Evolutionary conservation across 2,797 vertebrate species (phyloP), one percentile per base, ranked within the genome.

Genomic region (Falco berigora): DNA sequence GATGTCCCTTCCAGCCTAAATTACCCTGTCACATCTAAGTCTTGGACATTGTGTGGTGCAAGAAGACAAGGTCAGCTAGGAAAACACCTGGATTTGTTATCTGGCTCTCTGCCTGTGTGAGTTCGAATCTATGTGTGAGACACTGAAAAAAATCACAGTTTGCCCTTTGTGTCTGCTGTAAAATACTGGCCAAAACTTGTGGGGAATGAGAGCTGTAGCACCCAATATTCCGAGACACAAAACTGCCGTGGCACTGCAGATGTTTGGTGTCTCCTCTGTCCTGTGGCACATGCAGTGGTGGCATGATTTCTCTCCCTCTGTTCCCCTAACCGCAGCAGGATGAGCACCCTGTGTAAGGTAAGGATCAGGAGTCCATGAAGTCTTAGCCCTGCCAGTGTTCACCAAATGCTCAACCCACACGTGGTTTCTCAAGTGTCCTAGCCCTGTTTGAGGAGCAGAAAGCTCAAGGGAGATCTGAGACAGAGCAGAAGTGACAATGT

Each of bases 281-380:
- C 19, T 71, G 27, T 38, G 47, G 17, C 14, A 53, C 10, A 25
- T 27, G 21, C 8, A 63, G 10, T 2, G 1, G 10, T 47, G 24
- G 25, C 1, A 2, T 34, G 40, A 25, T 8, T 38, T 30, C 36
- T 61, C 14, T 72, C 28, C 7, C 5, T 55, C 34, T 71, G 19
- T 25, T 20, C 4, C 20, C 38, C 8, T 6, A 69, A 24, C 7
- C 34, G 21, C 21, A 25, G 32, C 9, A 13, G 5, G 20, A 52
- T 8, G 10, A 80, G 15, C 24, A 46, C 7, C 2, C 1, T 0
- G 3, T 5, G 5, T 14, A 34, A 27, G 19, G 30, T 67, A 79
- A 77, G 49, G 36, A 53, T 32, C 23, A 78, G 59, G 30, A 72
- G 23, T 42, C 66, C 23, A 23, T 22, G 59, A 62, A 74, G 18